Percentiles rank a stretch among this genome's conserved stretches.
Conservation (phyloP, 2,888 invertebrate genomes). For the Peribatodes rhomboidaria region DNA sequence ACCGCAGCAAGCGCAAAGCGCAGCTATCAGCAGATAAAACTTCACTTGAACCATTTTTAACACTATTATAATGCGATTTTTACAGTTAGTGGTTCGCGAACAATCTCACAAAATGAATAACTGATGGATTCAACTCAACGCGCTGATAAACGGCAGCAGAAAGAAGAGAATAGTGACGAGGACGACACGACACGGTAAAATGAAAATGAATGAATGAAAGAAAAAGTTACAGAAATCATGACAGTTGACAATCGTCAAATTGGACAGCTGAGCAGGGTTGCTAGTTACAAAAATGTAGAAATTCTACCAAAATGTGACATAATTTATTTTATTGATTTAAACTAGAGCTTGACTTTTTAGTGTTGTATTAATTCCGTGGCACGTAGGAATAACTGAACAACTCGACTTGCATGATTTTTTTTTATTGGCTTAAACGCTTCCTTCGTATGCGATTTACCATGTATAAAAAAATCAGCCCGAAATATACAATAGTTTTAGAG, state of each 20-base stretch:
- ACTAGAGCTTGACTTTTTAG: no score
- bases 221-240: neutral
- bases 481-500: no score
- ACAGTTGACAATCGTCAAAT: conserved; percentile 56
- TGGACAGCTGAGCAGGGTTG: conserved; percentile 67
- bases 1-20: conserved; percentile 67
- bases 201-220: conserved; percentile 37
- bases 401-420: no score
- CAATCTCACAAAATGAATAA: conserved; percentile 60
- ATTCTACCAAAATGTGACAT: neutral
- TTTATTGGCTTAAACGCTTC: no score
- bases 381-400: no score
- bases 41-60: conserved; percentile 68
- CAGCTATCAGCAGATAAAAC: conserved; percentile 68
- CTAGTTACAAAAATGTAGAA: conserved; percentile 43
- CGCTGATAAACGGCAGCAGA: conserved; percentile 52
- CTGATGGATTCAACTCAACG: conserved; percentile 45
- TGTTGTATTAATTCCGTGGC: no score
- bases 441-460: no score
- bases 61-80: conserved; percentile 47
- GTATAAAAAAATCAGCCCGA: no score
- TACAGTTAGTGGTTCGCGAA: conserved; percentile 48
- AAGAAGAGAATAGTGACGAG: conserved; percentile 9
- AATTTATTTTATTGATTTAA: no score
- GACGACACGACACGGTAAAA: conserved; percentile 7